Percentiles rank a stretch among this genome's conserved stretches.
phyloP scores from a whole-genome alignment of 2,113 vertebrate genomes.

The Microtus richardsoni region DNA sequence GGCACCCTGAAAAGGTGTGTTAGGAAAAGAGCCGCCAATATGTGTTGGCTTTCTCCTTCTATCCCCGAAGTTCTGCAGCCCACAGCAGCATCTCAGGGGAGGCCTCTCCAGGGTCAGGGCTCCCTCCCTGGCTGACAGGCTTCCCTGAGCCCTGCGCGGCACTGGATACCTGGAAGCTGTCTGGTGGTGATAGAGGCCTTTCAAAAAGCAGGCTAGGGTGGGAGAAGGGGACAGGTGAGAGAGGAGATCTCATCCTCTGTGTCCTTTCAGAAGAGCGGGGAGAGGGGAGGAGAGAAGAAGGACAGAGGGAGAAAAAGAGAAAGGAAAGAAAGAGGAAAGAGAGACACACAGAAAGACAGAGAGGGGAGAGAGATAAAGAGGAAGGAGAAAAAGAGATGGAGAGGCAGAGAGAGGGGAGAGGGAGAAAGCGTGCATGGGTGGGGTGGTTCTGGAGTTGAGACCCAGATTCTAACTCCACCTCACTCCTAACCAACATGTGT shows the following conservation, averaged over 20 bases:
- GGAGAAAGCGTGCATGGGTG: background rate
- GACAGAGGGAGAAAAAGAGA: background rate
- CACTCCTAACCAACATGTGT: background rate
- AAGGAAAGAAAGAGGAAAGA: background rate
- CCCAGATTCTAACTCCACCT: background rate
- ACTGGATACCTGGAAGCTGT: background rate
- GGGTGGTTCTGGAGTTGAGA: background rate
- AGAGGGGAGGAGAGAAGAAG: background rate
- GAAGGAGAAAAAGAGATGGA: background rate
- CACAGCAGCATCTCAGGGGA: constrained; percentile 77
- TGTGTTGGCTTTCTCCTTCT: background rate
- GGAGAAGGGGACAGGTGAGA: background rate
- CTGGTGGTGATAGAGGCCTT: background rate
- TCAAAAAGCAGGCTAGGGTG: background rate
- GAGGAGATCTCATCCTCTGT: background rate
- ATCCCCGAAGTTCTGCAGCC: background rate
- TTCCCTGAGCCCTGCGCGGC: background rate
- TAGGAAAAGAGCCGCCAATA: background rate
- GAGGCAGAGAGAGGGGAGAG: background rate
- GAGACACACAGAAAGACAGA: background rate
- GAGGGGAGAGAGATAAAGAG: background rate
- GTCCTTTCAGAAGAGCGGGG: background rate
- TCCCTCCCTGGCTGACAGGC: background rate
- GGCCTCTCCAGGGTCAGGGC: constrained; percentile 66
- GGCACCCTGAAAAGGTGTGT: constrained; percentile 73